A percentile compares a stretch with the other conserved stretches of the same genome.
phyloP scores from a whole-genome alignment of 2,113 vertebrate genomes.

The Apistogramma diplotaenia region DNA sequence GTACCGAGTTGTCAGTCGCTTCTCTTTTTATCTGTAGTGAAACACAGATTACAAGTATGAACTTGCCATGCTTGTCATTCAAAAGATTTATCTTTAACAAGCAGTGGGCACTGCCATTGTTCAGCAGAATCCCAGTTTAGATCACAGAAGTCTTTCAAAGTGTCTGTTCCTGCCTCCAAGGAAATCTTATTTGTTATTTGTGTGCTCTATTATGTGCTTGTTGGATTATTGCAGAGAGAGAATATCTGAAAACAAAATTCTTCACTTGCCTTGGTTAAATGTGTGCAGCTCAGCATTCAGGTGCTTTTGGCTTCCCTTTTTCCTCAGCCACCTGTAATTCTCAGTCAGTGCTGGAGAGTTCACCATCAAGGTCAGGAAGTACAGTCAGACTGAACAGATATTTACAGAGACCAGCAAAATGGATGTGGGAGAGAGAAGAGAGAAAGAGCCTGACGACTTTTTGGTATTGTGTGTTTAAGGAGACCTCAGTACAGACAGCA shows the following conservation, averaged over 20 bases:
- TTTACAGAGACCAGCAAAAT: constrained; percentile 50
- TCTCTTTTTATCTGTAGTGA: constrained; percentile 4
- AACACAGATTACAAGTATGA: not conserved
- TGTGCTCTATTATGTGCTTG: constrained; percentile 2
- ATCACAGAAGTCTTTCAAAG: constrained; percentile 13
- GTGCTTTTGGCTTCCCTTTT: constrained; percentile 18
- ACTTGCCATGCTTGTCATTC: not conserved
- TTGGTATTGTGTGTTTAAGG: constrained; percentile 27
- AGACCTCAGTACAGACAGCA: constrained; percentile 2
- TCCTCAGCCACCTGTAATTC: constrained; percentile 34
- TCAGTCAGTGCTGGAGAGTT: constrained; percentile 28
- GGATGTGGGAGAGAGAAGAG: not conserved
- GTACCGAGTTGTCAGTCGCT: not conserved
- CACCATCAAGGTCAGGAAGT: constrained; percentile 47
- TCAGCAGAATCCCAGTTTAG: not conserved
- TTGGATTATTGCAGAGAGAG: not conserved
- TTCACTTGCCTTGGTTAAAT: constrained; percentile 35
- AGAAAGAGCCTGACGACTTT: not conserved
- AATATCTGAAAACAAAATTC: not conserved
- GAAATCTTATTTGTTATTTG: constrained; percentile 14
- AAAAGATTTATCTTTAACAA: not conserved
- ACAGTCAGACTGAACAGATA: constrained; percentile 38
- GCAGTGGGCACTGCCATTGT: not conserved
- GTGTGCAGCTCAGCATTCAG: constrained; percentile 22
- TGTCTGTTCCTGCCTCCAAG: not conserved